Evolutionary conservation across 2,113 vertebrate genomes (phyloP).

Genomic region (Hyperopisus bebe): DNA sequence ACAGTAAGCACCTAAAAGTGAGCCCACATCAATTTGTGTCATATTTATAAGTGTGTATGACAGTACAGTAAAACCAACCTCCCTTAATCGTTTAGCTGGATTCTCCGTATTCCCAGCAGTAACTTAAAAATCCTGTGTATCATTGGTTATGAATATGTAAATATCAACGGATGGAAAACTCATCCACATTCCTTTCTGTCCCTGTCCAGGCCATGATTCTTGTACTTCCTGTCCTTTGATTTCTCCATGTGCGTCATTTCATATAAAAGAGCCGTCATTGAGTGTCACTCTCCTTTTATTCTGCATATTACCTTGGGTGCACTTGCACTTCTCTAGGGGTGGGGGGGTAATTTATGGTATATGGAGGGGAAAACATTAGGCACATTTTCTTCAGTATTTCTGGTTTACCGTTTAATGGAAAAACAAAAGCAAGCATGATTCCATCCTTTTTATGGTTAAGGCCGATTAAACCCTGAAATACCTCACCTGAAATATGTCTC

Average conservation of each 20-base stretch:
- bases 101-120: neutral
- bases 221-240: neutral
- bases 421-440: neutral
- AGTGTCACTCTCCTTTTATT: neutral
- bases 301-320: neutral
- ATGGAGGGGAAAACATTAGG: neutral
- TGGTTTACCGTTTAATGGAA: neutral
- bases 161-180: neutral
- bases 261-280: conserved; percentile 10
- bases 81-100: neutral
- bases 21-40: neutral
- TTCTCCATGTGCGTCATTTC: conserved; percentile 20
- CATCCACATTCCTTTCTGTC: neutral
- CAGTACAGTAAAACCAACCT: neutral
- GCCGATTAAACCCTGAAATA: neutral
- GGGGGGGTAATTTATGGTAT: neutral
- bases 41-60: neutral
- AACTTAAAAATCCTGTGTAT: neutral
- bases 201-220: neutral
- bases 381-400: neutral
- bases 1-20: neutral
- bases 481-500: neutral
- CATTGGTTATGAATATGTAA: neutral
- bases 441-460: neutral
- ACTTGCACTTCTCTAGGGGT: neutral